Percentiles rank a stretch among this genome's conserved stretches.
Conservation (phyloP, 1,140 invertebrate genomes). For the Ceratitis capitata region DNA sequence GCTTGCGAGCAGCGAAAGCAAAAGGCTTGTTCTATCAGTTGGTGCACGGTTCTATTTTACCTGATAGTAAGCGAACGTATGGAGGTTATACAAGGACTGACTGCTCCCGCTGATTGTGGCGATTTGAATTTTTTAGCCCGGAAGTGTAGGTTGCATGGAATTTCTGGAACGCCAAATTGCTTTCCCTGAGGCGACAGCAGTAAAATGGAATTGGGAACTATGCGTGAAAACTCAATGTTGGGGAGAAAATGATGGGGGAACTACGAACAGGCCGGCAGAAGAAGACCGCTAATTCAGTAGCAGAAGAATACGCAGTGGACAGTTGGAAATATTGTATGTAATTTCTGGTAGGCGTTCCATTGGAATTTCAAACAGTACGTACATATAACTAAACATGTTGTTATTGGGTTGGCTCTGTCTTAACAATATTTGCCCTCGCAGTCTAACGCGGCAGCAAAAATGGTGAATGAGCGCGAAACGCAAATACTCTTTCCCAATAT, state of each 20-base stretch:
- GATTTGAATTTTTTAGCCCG: not conserved
- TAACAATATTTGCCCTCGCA: not conserved
- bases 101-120: not conserved
- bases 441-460: not conserved
- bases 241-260: too few species aligned
- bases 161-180: not conserved
- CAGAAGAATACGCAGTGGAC: not conserved
- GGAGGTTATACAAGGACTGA: not conserved
- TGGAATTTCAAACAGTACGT: slow-evolving; percentile 48
- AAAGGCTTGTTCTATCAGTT: not conserved
- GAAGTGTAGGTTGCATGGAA: not conserved
- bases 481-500: not conserved
- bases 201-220: not conserved
- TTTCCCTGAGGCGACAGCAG: not conserved
- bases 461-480: not conserved
- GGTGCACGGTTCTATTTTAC: not conserved
- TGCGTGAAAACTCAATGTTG: not conserved
- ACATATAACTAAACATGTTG: not conserved
- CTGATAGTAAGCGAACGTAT: not conserved
- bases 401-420: not conserved
- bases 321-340: not conserved
- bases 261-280: not conserved
- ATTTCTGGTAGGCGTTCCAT: slow-evolving; percentile 54
- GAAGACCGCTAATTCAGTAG: not conserved
- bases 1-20: not conserved